phyloP scores from a whole-genome alignment of 2,888 invertebrate species.

The Epinotia bilunana region DNA sequence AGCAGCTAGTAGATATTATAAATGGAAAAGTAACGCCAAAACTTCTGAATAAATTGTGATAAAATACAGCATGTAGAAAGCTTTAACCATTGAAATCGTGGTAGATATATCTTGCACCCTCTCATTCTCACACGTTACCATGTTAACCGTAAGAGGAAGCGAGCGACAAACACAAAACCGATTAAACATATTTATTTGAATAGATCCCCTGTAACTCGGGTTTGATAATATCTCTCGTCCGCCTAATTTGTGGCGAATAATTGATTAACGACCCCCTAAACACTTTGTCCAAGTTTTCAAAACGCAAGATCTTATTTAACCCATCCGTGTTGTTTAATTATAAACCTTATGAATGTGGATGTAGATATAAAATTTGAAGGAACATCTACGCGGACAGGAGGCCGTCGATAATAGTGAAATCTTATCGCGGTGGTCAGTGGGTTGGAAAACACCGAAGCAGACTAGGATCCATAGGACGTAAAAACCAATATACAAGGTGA shows the following conservation, averaged over 20 bases:
- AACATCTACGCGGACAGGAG: neutral
- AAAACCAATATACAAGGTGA: neutral
- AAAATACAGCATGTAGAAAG: too few species aligned
- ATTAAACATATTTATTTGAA: neutral
- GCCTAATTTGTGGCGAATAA: neutral
- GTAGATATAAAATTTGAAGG: neutral
- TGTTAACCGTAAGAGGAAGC: neutral
- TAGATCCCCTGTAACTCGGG: neutral
- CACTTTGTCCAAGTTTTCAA: conserved; percentile 4
- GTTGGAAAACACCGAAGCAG: neutral
- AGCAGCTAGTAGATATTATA: too few species aligned
- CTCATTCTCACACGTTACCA: neutral
- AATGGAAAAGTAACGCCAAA: too few species aligned
- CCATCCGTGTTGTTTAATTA: neutral
- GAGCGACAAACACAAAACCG: neutral
- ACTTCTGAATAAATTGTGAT: too few species aligned
- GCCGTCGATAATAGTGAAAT: conserved; percentile 1
- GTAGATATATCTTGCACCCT: neutral
- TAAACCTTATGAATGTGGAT: neutral
- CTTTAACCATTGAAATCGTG: neutral
- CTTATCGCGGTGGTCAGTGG: conserved; percentile 12
- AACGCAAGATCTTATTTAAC: too few species aligned
- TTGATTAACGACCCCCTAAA: neutral
- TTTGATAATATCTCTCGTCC: neutral
- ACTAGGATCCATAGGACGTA: neutral